Percentiles rank a stretch among this genome's conserved stretches.
Evolutionary conservation across 1,140 invertebrate genomes (phyloP).

Genomic region (Patella vulgata): DNA sequence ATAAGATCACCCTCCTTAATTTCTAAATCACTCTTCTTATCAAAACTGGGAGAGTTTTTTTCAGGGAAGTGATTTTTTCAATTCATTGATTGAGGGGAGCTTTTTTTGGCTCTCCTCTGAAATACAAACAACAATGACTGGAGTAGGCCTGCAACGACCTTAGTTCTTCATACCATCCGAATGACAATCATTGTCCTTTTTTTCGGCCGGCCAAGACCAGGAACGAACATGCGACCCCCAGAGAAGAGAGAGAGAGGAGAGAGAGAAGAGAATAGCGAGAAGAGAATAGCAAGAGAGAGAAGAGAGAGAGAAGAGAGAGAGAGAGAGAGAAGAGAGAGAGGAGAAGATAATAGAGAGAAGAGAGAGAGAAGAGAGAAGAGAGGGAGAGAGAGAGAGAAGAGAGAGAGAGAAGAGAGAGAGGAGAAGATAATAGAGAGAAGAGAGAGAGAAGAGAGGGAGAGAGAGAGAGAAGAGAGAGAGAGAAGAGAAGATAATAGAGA

Average conservation of each 20-base stretch:
- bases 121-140: no score
- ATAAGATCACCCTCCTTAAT: no score
- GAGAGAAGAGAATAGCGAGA: conserved; percentile 1
- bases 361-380: neutral
- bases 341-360: neutral
- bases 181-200: no score
- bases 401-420: neutral
- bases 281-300: neutral
- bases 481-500: conserved; percentile 3
- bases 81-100: no score
- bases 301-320: conserved; percentile 5
- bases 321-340: neutral
- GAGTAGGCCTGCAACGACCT: no score
- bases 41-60: no score
- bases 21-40: no score
- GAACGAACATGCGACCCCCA: no score
- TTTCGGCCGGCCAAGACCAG: no score
- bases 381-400: neutral
- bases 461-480: conserved; percentile 11
- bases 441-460: conserved; percentile 6
- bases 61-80: no score
- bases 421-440: neutral
- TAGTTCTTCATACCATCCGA: no score
- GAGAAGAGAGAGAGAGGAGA: neutral
- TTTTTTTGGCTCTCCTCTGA: no score